Base-by-base conservation (phyloP, 30 jellyfish, hydroid and myxozoan genomes). In the Aurelia coerulea region DNA sequence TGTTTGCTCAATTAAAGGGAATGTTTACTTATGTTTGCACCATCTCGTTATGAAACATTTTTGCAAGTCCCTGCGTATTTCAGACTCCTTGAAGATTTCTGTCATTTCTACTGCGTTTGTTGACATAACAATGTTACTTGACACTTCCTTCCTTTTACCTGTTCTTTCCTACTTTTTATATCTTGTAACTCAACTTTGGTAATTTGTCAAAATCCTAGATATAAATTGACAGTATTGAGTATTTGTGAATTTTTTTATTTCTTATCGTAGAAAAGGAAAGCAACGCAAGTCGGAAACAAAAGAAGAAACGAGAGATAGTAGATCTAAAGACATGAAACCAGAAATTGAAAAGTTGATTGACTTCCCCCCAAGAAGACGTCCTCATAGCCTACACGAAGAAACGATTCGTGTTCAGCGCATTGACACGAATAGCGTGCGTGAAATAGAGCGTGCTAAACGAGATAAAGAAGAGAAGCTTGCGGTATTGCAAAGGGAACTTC, bases 371-470 rank as follows among this genome's bases (percentile, higher is more conserved):
- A 70, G 72, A 58, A 66, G 35, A 12, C 87, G 93, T 9, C 93
- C 93, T 15, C 93, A 74, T 64, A 84, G 93, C 33, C 15, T 84
- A 69, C 84, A 84, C 77, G 93, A 84, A 74, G 93, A 74, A 12
- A 73, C 84, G 23, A 64, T 73, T 13, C 19, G 76, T 9, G 42
- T 50, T 16, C 66, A 68, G 75, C 65, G 88, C 6, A 33, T 32
- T 17, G 88, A 72, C 16, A 50, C 74, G 41, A 75, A 79, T 63
- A 42, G 76, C 46, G 71, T 77, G 60, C 69, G 93, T 29, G 81
- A 71, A 31, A 62, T 15, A 7, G 93, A 84, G 17, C 86, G 76
- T 39, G 93, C 78, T 2, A 84, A 84, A 37, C 69, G 93, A 31
- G 82, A 73, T n/a, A 73, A 84, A 37, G 93, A 84, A 63, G 88